Base-by-base conservation (phyloP, 2,113 vertebrate species). In the Gnathonemus echidnorhynchus region DNA sequence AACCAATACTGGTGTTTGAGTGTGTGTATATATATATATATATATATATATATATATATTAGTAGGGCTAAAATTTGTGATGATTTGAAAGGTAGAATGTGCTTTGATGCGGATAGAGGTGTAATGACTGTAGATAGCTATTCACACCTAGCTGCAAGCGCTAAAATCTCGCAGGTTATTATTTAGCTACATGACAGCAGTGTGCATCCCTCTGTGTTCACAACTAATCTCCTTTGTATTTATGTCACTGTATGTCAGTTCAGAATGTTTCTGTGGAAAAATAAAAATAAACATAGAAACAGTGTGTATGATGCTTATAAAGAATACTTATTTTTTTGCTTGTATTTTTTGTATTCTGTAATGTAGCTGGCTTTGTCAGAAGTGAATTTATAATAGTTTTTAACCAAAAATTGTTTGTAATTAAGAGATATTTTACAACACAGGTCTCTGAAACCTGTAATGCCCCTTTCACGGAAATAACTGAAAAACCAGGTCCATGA, bases 201-300 rank as follows among this genome's bases (percentile, higher is more conserved):
- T 39, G n/a, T 42, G 27, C 74, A 42, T 77, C 13, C 31, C 13
- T 77, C 74, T 77, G 74, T 42, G 35, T 77, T 77, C 70, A 17
- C 70, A 77, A 39, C 70, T 80, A 80, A 80, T 80, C 35, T 80
- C 74, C 17, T 80, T 80, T 42, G 74, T 80, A 80, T 80, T 80
- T 80, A 80, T 80, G 74, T 42, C 74, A 80, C 35, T 80, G 17
- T 19, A n/a, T 42, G 74, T 80, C 74, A 80, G 15, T 39, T 31
- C 10, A 13, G 62, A 31, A 70, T 70, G 27, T 70, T 70, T 70
- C n/a, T 70, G 27, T 70, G 27, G 15, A 42, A 17, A 80, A 80
- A 19, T 35, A 39, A 80, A 80, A 39, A 77, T 35, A 77, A 19
- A 80, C 74, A 80, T 35, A 19, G 31, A 42, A 19, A 19, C 35